Conservation (phyloP, 2,888 invertebrate species). For the Drosophila colorata region DNA sequence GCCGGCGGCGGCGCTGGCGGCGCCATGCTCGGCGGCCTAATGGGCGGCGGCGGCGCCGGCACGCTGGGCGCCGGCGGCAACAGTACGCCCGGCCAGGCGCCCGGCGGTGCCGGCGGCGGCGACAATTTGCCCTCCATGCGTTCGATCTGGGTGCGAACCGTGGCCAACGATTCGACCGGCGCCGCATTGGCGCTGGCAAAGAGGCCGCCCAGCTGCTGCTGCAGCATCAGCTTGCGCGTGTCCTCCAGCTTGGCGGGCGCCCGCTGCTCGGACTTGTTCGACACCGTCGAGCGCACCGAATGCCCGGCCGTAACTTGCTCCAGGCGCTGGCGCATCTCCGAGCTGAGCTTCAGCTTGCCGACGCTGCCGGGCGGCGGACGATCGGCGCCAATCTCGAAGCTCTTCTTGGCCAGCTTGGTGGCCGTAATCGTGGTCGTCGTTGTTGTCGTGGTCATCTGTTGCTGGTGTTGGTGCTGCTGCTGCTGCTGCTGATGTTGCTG, state of each 20-base stretch:
- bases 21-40: conserved; percentile 86
- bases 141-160: conserved; percentile 87
- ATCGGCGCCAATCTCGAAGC: conserved; percentile 93
- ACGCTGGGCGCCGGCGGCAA: conserved; percentile 88
- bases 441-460: conserved; percentile 20
- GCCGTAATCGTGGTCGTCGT: conserved; percentile 33
- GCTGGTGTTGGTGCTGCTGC: conserved; percentile 13
- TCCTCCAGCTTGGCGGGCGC: conserved; percentile 93
- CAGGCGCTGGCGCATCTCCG: conserved; percentile 95
- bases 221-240: conserved; percentile 93
- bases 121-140: conserved; percentile 87
- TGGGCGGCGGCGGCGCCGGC: conserved; percentile 87
- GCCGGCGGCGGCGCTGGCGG: conserved; percentile 88
- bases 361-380: conserved; percentile 94
- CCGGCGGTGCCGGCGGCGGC: conserved; percentile 86
- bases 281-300: conserved; percentile 92
- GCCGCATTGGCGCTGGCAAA: conserved; percentile 66
- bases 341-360: conserved; percentile 95
- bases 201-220: conserved; percentile 91
- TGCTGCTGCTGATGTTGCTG: conserved; percentile 10
- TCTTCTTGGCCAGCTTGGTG: conserved; percentile 85
- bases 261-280: conserved; percentile 89
- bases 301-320: conserved; percentile 96
- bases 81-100: conserved; percentile 88
- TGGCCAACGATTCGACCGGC: conserved; percentile 67